These are phyloP conservation scores for Corbicula japonica DNA, from an alignment of 2,888 invertebrate genomes.

Conservation along the genomic window DNA sequence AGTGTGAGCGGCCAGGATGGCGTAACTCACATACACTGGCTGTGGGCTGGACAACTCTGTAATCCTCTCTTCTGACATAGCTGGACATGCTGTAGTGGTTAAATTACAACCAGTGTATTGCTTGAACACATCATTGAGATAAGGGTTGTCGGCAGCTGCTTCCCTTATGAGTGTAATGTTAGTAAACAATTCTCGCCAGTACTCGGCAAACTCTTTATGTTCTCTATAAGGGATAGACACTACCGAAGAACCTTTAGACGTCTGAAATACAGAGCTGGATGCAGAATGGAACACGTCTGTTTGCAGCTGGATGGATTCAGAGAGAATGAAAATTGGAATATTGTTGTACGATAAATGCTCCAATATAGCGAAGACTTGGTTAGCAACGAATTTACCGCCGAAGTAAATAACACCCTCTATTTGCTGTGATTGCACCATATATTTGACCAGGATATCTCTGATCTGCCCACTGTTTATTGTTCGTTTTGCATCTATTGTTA, in stretches of 20 bases:
- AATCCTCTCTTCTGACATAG: background rate
- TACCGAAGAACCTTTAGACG: slow-evolving; percentile 39
- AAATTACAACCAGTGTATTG: slow-evolving; percentile 15
- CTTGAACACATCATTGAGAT: slow-evolving; percentile 40
- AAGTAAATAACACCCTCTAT: slow-evolving; percentile 55
- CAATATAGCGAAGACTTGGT: slow-evolving; percentile 30
- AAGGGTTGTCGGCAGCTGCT: slow-evolving; percentile 35
- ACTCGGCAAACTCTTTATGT: slow-evolving; percentile 22
- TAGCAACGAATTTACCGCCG: slow-evolving; percentile 36
- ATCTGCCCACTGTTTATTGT: slow-evolving; percentile 8
- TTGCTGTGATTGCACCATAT: slow-evolving; percentile 24
- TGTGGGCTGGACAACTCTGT: background rate
- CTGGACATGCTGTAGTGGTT: background rate
- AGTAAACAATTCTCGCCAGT: slow-evolving; percentile 47
- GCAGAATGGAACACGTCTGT: slow-evolving; percentile 20
- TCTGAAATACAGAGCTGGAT: slow-evolving; percentile 4
- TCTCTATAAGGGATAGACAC: slow-evolving; percentile 36
- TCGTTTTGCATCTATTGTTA: slow-evolving; percentile 10
- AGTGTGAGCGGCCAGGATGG: slow-evolving; percentile 40
- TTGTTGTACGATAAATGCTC: slow-evolving; percentile 12
- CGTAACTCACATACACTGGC: slow-evolving; percentile 50
- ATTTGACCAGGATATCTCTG: slow-evolving; percentile 3
- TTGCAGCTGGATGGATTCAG: slow-evolving; percentile 24
- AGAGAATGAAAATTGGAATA: slow-evolving; percentile 49
- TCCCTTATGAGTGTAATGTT: slow-evolving; percentile 28